Base-by-base conservation (phyloP, 2,888 invertebrate genomes). In the Ophion slaviceki region DNA sequence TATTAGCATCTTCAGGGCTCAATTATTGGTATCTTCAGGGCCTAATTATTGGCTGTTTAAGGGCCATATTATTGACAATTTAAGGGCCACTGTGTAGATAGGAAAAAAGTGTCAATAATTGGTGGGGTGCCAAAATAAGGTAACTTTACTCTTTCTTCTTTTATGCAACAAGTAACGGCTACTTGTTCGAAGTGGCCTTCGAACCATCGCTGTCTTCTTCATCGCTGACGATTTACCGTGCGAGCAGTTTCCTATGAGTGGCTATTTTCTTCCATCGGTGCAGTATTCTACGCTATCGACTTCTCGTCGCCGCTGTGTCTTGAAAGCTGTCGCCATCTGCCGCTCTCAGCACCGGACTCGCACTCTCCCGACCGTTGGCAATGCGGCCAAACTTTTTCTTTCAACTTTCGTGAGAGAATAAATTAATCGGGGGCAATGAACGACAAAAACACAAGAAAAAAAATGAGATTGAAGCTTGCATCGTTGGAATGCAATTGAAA, bases 261-360 rank as follows among this genome's bases (percentile, higher is more conserved):
- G 2, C 24, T 32, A 28, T 71, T 32, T n/a, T 62, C 4, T 61
- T 24, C 40, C 20, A 32, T 10, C 32, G 68, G 4, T 76, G 71
- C 79, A 82, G 85, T 7, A 61, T 67, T 80, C 79, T 80, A 57
- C 82, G 2, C 82, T 82, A 61, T 80, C 82, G 85, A 68, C 75
- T 40, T 36, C 10, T n/a, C 28, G 36, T 47, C 6, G 40, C 62
- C 11, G 32, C 11, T 20, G 14, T 67, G n/a, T 40, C 62, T 8
- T 20, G 24, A 72, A 28, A 28, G 57, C 53, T 5, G 64, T 70
- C 81, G 80, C 80, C 72, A 80, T 74, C 79, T 85, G 66, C 66
- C 66, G 75, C 79, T 71, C 61, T 11, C 28, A 24, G 57, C 78
- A 3, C 40, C 59, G 32, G 75, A 14, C 47, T 66, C 10, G 20